Base-by-base conservation (phyloP, 2,113 vertebrate species). In the Perca fluviatilis region DNA sequence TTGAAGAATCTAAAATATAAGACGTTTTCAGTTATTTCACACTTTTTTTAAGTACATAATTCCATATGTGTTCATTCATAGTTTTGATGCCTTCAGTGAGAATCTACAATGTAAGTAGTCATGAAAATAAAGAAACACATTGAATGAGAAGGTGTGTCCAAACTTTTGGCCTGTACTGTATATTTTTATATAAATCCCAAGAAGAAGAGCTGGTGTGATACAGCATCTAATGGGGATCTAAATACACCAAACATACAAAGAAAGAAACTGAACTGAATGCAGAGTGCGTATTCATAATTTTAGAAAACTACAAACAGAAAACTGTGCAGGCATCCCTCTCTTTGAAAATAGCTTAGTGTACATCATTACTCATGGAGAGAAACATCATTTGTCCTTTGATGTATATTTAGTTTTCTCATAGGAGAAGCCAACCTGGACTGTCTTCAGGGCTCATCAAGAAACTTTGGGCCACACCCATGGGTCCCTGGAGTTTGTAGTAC, bases 281-380 rank as follows among this genome's bases (percentile, higher is more conserved):
- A 25, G 53, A 25, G 60, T 62, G 23, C 47, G 54, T 57, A 61
- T 40, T 65, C 47, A 50, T 82, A 21, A 54, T 64, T 80, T 74
- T 50, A 25, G 36, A 36, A 62, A 51, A 58, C 67, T 57, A 63
- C 51, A 73, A 62, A 53, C 50, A 62, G 13, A 50, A 18, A 71
- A 64, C 23, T 23, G 71, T 6, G n/a, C 14, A 46, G 63, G 51
- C 27, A 53, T 75, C 43, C 23, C 49, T 70, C 36, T 54, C 46
- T 79, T 74, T 62, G 67, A 50, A 74, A 75, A 88, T 5, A 58
- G 50, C n/a, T 77, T 23, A 21, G 19, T 62, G 33, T 36, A 53
- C 65, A 63, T 72, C 50, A 40, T 72, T 7, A 50, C 3, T 23
- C 49, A 62, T 36, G 33, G 57, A 49, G 21, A 19, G 6, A 36